Evolutionary conservation across 2,797 vertebrate species (phyloP), one percentile per base, ranked within the genome.

Genomic region (Acomys russatus): DNA sequence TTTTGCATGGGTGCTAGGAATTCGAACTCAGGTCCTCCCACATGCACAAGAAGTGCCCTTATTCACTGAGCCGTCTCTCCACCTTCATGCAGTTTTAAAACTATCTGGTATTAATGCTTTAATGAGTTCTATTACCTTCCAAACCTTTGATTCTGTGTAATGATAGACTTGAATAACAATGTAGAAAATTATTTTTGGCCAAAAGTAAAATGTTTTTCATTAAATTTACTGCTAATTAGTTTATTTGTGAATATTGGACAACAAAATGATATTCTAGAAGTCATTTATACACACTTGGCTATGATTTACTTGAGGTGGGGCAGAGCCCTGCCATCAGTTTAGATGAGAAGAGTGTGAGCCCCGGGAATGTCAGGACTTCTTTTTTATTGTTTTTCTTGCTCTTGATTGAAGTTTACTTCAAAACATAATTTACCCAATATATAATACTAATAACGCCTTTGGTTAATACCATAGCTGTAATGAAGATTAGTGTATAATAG

Each of bases 281-380:
- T 84, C 82, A 79, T 77, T n/a, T 74, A 2, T n/a, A 38, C 44
- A 30, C 63, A 54, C 73, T 64, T 44, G 88, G 7, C 18, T 87
- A 22, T 83, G 49, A 89, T 92, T 91, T 93, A 23, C 77, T 9
- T 68, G 30, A 94, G 66, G 77, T 9, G 87, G 90, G 28, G 51
- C 54, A 78, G 33, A 70, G 8, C 17, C 63, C 9, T 73, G 8
- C 20, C n/a, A 20, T 54, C 61, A 44, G 22, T 91, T 78, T 93
- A 28, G 17, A 59, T 82, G 56, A 86, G 51, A 85, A 35, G 63
- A 35, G 63, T 49, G 1, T 78, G 17, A 73, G 1, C 9, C 23
- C 5, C 44, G 6, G 70, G 0, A 49, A 56, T 56, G 1, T 59
- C 61, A 10, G 15, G 25, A 0, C 7, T 70, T 73, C 30, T 15